phyloP scores from a whole-genome alignment of 2,888 invertebrate species.

The Dyspetes luteomarginatus region DNA sequence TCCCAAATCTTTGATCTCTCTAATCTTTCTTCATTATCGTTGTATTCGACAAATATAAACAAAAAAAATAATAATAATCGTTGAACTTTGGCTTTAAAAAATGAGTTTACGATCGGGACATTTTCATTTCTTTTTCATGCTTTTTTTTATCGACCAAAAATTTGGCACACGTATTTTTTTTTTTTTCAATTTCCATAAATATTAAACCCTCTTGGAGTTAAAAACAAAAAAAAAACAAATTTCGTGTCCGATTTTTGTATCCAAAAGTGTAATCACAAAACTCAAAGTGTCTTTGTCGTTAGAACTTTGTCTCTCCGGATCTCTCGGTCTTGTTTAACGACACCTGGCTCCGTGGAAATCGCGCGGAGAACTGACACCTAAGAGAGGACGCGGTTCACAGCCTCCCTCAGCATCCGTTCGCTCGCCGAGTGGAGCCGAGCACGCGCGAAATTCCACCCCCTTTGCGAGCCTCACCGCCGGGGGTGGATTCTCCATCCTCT shows the following conservation, averaged over 20 bases:
- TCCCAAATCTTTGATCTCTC: not conserved
- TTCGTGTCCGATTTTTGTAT: not conserved
- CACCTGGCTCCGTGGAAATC: slow-evolving; percentile 79
- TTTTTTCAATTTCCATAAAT: too few species aligned
- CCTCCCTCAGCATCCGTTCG: slow-evolving; percentile 80
- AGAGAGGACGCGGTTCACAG: slow-evolving; percentile 79
- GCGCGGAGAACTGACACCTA: slow-evolving; percentile 82
- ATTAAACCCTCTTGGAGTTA: too few species aligned
- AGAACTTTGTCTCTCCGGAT: not conserved
- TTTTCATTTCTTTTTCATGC: too few species aligned
- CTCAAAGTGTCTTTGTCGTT: not conserved
- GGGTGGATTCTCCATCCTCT: slow-evolving; percentile 40
- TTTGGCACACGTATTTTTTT: too few species aligned
- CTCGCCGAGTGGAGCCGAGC: slow-evolving; percentile 76
- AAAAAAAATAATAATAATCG: too few species aligned
- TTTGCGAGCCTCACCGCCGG: slow-evolving; percentile 39
- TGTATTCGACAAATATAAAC: too few species aligned
- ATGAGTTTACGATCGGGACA: too few species aligned
- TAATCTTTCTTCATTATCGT: too few species aligned
- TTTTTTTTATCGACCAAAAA: too few species aligned
- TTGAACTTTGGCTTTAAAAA: too few species aligned
- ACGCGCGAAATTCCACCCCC: slow-evolving; percentile 81
- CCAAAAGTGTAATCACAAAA: not conserved
- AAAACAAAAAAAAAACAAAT: too few species aligned
- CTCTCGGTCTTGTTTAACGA: slow-evolving; percentile 62